A percentile compares a stretch with the other conserved stretches of the same genome.
phyloP scores from a whole-genome alignment of 2,113 vertebrate genomes.

The Rhegmatorhina hoffmannsi region DNA sequence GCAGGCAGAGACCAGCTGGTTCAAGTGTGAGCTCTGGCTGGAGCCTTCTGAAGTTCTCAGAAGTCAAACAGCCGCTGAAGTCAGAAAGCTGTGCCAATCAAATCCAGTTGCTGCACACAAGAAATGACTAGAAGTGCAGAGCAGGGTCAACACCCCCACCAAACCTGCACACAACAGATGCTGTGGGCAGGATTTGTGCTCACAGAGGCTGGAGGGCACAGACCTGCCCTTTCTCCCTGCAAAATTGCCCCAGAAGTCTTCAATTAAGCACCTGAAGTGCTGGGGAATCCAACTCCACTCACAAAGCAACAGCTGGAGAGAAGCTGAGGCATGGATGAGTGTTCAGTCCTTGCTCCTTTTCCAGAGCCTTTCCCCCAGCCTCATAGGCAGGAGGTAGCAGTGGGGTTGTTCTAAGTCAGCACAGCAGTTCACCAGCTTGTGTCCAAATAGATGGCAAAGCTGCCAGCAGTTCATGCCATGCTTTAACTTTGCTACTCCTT shows the following conservation, averaged over 20 bases:
- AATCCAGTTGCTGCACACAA: background rate
- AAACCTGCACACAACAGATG: fast-evolving
- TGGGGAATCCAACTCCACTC: background rate
- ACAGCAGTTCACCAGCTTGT: background rate
- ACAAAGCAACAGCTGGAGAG: background rate
- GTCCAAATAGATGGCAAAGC: background rate
- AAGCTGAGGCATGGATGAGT: background rate
- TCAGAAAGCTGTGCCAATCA: background rate
- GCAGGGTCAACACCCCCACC: background rate
- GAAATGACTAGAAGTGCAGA: fast-evolving
- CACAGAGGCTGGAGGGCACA: background rate
- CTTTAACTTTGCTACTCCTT: background rate
- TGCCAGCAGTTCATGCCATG: background rate
- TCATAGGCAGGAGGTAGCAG: fast-evolving
- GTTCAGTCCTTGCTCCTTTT: background rate
- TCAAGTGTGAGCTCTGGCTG: background rate
- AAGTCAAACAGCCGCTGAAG: background rate
- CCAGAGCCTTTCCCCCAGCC: background rate
- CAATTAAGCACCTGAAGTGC: background rate
- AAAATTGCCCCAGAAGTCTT: background rate
- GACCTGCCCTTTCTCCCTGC: background rate
- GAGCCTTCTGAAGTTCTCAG: background rate
- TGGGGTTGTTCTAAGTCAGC: background rate
- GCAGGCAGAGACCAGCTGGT: background rate
- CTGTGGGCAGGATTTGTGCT: background rate